A percentile compares a stretch with the other conserved stretches of the same genome.
Conservation (phyloP, 30 jellyfish, hydroid and myxozoan species). For the Cassiopea xamachana region DNA sequence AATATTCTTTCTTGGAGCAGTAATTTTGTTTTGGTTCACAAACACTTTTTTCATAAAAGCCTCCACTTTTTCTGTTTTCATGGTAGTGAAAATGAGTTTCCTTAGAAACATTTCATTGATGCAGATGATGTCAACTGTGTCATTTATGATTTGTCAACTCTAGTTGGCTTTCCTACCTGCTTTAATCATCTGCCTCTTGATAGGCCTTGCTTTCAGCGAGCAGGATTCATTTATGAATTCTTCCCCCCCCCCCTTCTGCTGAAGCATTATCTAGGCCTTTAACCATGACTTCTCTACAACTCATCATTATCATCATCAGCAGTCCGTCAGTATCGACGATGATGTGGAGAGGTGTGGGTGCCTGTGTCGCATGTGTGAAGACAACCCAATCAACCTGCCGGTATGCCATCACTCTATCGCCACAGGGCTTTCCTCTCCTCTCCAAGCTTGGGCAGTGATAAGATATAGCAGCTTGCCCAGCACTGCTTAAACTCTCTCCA, state of each 20-base stretch:
- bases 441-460: too few species aligned
- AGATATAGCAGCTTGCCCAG: too few species aligned
- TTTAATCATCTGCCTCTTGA: constrained; percentile 30
- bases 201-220: constrained; percentile 54
- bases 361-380: too few species aligned
- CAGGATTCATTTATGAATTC: neutral
- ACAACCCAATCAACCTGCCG: too few species aligned
- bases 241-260: neutral
- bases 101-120: constrained; percentile 19
- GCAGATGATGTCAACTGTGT: constrained; percentile 35
- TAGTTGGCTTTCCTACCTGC: constrained; percentile 56
- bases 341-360: too few species aligned
- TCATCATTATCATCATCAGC: too few species aligned
- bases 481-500: too few species aligned
- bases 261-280: neutral
- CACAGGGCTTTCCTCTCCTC: too few species aligned
- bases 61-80: neutral
- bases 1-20: neutral
- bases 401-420: too few species aligned
- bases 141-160: constrained; percentile 38
- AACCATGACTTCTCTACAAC: neutral
- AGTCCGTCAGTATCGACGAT: too few species aligned
- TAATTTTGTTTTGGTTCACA: neutral
- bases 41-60: neutral
- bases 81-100: constrained; percentile 39